Evolutionary conservation across 23 tunicate species (phyloP).

Genomic region (Halocynthia roretzi): DNA sequence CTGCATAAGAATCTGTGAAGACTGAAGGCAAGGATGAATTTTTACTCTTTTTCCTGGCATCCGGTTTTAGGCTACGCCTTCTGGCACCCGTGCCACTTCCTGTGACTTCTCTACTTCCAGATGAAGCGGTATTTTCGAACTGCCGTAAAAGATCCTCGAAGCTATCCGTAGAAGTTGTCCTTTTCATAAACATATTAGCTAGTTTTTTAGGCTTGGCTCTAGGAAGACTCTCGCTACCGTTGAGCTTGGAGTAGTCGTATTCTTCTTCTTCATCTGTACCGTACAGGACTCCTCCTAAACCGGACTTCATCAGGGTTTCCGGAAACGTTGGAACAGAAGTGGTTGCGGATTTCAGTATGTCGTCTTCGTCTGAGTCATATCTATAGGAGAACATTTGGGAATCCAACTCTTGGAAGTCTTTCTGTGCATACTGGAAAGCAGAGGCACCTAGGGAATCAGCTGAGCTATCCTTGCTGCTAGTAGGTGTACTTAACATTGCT

Average conservation of each 20-base stretch:
- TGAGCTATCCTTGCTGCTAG: too few species aligned
- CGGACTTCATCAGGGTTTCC: slow-evolving; percentile 38
- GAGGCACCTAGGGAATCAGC: too few species aligned
- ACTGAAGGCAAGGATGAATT: slow-evolving; percentile 3
- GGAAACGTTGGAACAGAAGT: slow-evolving; percentile 65
- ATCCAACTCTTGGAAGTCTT: too few species aligned
- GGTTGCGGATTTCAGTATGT: slow-evolving; percentile 56
- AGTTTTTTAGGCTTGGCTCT: slow-evolving; percentile 19
- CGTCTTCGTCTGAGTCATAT: slow-evolving; percentile 27
- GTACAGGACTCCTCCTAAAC: neutral
- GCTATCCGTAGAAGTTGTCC: slow-evolving; percentile 80
- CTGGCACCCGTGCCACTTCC: neutral
- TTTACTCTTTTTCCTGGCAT: neutral
- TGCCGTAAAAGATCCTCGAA: slow-evolving; percentile 59
- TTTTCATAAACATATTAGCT: slow-evolving; percentile 55
- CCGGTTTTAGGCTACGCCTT: neutral
- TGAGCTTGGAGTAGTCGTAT: too few species aligned
- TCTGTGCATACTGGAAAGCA: too few species aligned
- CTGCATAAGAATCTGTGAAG: neutral
- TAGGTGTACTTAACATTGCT: too few species aligned
- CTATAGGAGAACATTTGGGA: too few species aligned
- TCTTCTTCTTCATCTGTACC: too few species aligned
- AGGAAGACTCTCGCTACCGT: too few species aligned
- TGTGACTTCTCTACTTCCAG: neutral
- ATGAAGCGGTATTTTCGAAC: slow-evolving; percentile 34